Percentiles rank a stretch among this genome's conserved stretches.
These are phyloP conservation scores for Ophioninae sp. DNA, from an alignment of 2,888 invertebrate genomes.

Conservation along the genomic window DNA sequence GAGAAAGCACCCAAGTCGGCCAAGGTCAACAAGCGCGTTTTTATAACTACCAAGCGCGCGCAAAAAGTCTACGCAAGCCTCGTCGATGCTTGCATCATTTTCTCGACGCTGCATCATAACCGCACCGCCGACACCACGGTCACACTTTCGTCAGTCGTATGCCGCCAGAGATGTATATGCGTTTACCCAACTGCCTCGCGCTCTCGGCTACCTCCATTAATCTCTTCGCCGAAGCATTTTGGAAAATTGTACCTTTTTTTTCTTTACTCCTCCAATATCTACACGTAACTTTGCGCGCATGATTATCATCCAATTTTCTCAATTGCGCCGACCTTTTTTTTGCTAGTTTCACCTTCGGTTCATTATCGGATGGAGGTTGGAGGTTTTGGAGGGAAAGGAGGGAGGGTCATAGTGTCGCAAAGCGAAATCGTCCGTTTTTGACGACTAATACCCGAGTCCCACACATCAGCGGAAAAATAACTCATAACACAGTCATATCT, in stretches of 20 bases:
- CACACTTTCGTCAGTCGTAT: neutral
- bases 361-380: neutral
- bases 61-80: slow-evolving; percentile 24
- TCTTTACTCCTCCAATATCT: neutral
- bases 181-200: slow-evolving; percentile 9
- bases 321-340: slow-evolving; percentile 13
- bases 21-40: slow-evolving; percentile 38
- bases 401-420: neutral
- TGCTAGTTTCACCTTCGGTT: slow-evolving; percentile 22
- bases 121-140: slow-evolving; percentile 19
- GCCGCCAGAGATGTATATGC: neutral
- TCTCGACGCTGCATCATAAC: slow-evolving; percentile 14
- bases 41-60: neutral
- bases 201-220: slow-evolving; percentile 20
- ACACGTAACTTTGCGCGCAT: neutral
- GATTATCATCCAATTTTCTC: slow-evolving; percentile 35
- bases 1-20: slow-evolving; percentile 24
- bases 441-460: neutral
- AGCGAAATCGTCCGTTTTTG: slow-evolving; percentile 12
- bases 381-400: too few species aligned
- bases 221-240: neutral
- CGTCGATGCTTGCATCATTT: slow-evolving; percentile 46
- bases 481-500: neutral
- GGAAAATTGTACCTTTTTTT: slow-evolving; percentile 23
- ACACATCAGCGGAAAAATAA: slow-evolving; percentile 1